Evolutionary conservation across 2,113 vertebrate genomes (phyloP).

Genomic region (cattle (Bos taurus)): ARS-UCD2.0 NC_037339.1:35875001-35875500

Average conservation of each 20-base stretch:
- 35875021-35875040: neutral
- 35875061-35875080: neutral
- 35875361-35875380: neutral
- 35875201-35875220: conserved; percentile 81
- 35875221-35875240: conserved; percentile 94
- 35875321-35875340: conserved; percentile 40
- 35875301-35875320: conserved; percentile 86
- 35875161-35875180: neutral
- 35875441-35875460: neutral
- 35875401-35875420: neutral
- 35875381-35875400: neutral
- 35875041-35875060: neutral
- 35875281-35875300: conserved; percentile 96
- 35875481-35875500: neutral
- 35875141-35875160: neutral
- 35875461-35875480: neutral
- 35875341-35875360: neutral
- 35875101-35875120: neutral
- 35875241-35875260: conserved; percentile 97
- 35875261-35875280: conserved; percentile 96
- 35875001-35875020: neutral
- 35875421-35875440: neutral
- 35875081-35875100: neutral
- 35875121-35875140: neutral
- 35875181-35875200: neutral